Evolutionary conservation across 1,140 invertebrate genomes (phyloP).

Genomic region (Papilio machaon): DNA sequence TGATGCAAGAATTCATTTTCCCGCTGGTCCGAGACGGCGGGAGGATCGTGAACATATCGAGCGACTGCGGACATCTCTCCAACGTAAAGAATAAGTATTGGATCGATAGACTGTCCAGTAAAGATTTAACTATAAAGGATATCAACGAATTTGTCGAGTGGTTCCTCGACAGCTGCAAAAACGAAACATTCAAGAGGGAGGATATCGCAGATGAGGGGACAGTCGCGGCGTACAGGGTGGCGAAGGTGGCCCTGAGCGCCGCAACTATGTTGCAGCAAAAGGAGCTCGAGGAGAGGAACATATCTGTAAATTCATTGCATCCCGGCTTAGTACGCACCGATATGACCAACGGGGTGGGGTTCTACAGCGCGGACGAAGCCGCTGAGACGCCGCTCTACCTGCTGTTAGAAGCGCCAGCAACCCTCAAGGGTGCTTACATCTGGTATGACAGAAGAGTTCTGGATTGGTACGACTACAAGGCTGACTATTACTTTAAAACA

Average conservation of each 20-base stretch:
- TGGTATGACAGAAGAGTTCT: constrained; percentile 69
- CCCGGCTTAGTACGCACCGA: constrained; percentile 86
- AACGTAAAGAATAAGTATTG: constrained; percentile 81
- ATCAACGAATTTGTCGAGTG: constrained; percentile 84
- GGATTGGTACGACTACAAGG: constrained; percentile 63
- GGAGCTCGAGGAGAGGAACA: constrained; percentile 29
- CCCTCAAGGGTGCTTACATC: constrained; percentile 69
- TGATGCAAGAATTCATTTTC: constrained; percentile 85
- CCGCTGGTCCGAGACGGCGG: constrained; percentile 86
- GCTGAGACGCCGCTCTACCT: constrained; percentile 56
- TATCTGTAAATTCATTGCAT: constrained; percentile 84
- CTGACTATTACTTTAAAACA: constrained; percentile 17
- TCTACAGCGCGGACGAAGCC: constrained; percentile 84
- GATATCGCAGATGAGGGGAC: constrained; percentile 82
- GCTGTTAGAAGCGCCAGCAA: constrained; percentile 54
- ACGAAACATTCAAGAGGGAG: constrained; percentile 70
- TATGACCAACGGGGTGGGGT: constrained; percentile 85
- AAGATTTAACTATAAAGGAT: constrained; percentile 81
- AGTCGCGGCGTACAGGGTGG: constrained; percentile 83
- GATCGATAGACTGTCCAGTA: constrained; percentile 77
- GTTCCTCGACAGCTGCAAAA: constrained; percentile 82
- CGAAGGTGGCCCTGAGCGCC: constrained; percentile 87
- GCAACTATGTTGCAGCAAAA: constrained; percentile 83
- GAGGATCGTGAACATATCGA: constrained; percentile 89
- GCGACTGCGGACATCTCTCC: constrained; percentile 84